phyloP scores from a whole-genome alignment of 2,797 vertebrate species.

The Leptoclinus maculatus region DNA sequence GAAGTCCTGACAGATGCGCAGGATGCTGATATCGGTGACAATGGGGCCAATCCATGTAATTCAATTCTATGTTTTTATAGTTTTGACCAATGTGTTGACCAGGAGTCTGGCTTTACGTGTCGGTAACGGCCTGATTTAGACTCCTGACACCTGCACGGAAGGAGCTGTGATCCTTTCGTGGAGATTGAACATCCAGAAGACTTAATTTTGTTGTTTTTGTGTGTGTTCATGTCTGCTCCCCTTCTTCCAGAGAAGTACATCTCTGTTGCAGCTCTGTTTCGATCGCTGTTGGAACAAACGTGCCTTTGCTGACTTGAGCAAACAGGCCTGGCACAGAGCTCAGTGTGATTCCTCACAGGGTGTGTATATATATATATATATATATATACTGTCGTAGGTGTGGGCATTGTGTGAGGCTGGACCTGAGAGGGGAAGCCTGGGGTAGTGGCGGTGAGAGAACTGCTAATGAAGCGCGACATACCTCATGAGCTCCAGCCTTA shows the following conservation, averaged over 20 bases:
- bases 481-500: not conserved
- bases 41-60: too few relatives aligned
- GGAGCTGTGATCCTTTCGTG: constrained; percentile 5
- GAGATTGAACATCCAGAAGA: not conserved
- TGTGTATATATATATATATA: not conserved
- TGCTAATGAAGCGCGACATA: constrained; percentile 44
- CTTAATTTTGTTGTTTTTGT: not conserved
- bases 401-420: constrained; percentile 19
- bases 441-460: constrained; percentile 27
- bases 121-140: constrained; percentile 13
- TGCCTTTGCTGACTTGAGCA: constrained; percentile 36
- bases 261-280: constrained; percentile 25
- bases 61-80: too few relatives aligned
- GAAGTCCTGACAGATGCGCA: not conserved
- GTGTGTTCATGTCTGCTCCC: not conserved
- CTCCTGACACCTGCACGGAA: constrained; percentile 29
- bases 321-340: constrained; percentile 25
- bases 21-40: too few relatives aligned
- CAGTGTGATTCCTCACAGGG: constrained; percentile 5
- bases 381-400: not conserved
- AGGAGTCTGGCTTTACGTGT: constrained; percentile 17
- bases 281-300: constrained; percentile 28
- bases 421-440: not conserved
- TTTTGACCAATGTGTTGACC: not conserved
- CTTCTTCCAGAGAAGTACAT: not conserved